Evolutionary conservation across 2,113 vertebrate species (phyloP).

Genomic region (Dipodomys merriami): DNA sequence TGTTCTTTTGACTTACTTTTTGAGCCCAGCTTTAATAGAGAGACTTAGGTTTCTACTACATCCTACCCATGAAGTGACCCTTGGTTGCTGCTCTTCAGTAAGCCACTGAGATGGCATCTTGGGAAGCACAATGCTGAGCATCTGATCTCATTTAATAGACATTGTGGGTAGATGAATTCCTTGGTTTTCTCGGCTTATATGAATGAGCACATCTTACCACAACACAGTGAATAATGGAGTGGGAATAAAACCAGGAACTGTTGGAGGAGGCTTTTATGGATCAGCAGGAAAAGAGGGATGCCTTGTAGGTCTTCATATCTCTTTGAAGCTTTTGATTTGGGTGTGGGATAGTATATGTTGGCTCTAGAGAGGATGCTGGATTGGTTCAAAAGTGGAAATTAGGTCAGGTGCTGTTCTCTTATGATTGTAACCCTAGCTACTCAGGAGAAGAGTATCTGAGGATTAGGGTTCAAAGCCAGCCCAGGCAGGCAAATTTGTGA

Average conservation of each 20-base stretch:
- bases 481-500: no score
- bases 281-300: fast-evolving
- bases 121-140: neutral
- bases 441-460: no score
- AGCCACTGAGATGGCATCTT: neutral
- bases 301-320: neutral
- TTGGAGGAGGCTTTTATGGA: neutral
- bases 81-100: fast-evolving
- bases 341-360: neutral
- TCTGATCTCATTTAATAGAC: no score
- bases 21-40: neutral
- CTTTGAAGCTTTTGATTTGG: neutral
- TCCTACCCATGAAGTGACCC: no score
- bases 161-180: fast-evolving
- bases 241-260: fast-evolving
- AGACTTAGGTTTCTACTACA: neutral
- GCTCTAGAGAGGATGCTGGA: neutral
- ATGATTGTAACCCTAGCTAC: no score
- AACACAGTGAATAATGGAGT: no score
- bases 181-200: no score
- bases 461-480: no score
- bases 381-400: neutral
- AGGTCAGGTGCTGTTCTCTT: no score
- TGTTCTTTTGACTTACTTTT: neutral
- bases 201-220: neutral